These are phyloP conservation scores for Hybognathus amarus DNA, from an alignment of 2,797 vertebrate species.

Conservation along the genomic window DNA sequence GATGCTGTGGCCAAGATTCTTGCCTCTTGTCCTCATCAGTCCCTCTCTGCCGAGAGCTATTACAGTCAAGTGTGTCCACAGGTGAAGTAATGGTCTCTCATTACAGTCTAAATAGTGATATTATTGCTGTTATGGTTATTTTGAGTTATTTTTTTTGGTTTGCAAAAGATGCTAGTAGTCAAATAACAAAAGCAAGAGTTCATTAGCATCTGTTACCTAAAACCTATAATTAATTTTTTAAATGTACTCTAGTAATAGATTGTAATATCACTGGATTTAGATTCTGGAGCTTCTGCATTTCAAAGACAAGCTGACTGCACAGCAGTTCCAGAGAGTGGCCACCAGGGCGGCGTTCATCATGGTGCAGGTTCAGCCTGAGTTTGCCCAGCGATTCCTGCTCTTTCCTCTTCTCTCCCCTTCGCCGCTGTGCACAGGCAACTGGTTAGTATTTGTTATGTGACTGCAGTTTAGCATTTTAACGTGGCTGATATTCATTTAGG, in stretches of 20 bases:
- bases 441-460: slow-evolving; percentile 70
- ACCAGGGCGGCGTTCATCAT: slow-evolving; percentile 80
- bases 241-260: not conserved
- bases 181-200: not conserved
- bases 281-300: slow-evolving; percentile 89
- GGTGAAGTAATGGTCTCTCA: slow-evolving; percentile 70
- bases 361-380: slow-evolving; percentile 77
- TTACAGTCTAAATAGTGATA: not conserved
- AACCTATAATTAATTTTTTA: not conserved
- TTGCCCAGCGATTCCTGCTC: slow-evolving; percentile 82
- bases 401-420: slow-evolving; percentile 79
- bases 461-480: slow-evolving; percentile 9
- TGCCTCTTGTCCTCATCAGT: slow-evolving; percentile 90
- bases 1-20: slow-evolving; percentile 88
- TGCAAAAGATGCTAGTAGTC: not conserved
- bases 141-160: not conserved
- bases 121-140: not conserved
- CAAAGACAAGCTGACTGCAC: slow-evolving; percentile 80
- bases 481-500: slow-evolving; percentile 29
- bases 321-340: slow-evolving; percentile 90
- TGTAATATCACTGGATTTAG: slow-evolving; percentile 64
- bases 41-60: slow-evolving; percentile 83
- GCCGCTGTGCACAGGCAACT: slow-evolving; percentile 67
- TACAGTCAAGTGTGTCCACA: slow-evolving; percentile 88
- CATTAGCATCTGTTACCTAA: not conserved